A percentile compares a stretch with the other conserved stretches of the same genome.
Evolutionary conservation across 2,113 vertebrate genomes (phyloP).

Genomic region (Dermatemys mawii): DNA sequence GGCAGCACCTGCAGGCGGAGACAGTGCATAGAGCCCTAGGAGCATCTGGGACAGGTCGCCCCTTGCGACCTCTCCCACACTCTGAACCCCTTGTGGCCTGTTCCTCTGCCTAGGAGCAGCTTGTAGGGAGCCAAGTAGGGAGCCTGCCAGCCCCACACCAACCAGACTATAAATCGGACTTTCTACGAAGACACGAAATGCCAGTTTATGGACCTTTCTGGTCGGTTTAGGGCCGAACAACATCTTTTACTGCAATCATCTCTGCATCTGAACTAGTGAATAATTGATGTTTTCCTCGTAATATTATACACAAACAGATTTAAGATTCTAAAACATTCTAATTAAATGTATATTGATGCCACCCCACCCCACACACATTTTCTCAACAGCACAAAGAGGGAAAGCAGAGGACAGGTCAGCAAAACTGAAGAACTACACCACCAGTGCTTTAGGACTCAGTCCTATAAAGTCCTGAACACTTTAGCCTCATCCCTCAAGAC

Average conservation of each 20-base stretch:
- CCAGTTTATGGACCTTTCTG: no score
- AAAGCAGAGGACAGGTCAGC: not conserved
- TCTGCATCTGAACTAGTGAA: not conserved
- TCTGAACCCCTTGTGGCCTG: no score
- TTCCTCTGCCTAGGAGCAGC: no score
- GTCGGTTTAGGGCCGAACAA: no score
- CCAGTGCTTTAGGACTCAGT: not conserved
- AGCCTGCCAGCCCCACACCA: no score
- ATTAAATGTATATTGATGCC: not conserved
- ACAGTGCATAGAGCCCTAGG: no score
- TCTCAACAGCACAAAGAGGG: fast-evolving
- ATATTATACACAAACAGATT: not conserved
- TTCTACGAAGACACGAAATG: no score
- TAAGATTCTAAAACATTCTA: not conserved
- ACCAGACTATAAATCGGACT: no score
- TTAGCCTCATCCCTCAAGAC: not conserved
- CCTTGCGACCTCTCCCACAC: no score
- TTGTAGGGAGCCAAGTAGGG: no score
- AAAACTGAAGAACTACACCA: fast-evolving
- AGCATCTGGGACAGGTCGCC: no score
- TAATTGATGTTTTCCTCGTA: not conserved
- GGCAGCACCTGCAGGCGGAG: no score
- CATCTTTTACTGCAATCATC: not conserved
- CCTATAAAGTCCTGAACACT: not conserved
- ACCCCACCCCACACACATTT: not conserved